phyloP scores from a whole-genome alignment of 1,140 invertebrate genomes.

The Aculops lycopersici region DNA sequence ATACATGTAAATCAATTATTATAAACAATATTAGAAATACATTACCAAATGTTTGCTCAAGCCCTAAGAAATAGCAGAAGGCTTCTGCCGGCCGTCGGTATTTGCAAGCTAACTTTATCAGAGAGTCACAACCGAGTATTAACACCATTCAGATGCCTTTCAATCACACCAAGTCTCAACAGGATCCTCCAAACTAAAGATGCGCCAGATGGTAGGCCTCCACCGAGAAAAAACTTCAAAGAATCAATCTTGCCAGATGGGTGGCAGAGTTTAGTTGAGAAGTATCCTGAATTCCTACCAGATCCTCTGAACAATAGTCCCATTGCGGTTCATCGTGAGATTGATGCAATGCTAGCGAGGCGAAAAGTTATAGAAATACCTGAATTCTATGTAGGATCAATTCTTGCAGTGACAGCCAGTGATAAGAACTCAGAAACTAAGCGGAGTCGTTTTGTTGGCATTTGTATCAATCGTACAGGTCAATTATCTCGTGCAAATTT shows the following conservation, averaged over 20 bases:
- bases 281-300: constrained; percentile 80
- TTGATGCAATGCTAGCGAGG: constrained; percentile 63
- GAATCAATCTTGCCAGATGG: constrained; percentile 1
- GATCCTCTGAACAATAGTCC: constrained; percentile 38
- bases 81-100: no score
- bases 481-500: constrained; percentile 49
- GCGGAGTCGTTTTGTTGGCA: constrained; percentile 63
- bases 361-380: constrained; percentile 52
- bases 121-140: no score
- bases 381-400: constrained; percentile 28
- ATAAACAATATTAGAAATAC: no score
- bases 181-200: no score
- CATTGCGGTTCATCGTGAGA: constrained; percentile 53
- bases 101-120: no score
- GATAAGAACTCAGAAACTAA: constrained; percentile 58
- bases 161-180: no score
- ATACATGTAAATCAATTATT: no score
- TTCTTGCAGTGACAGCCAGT: constrained; percentile 60
- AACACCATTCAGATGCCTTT: no score
- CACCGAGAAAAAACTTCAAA: neutral
- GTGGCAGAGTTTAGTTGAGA: constrained; percentile 19
- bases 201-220: no score
- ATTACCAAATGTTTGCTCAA: no score
- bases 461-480: constrained; percentile 53
- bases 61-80: no score